Evolutionary conservation across 2,888 invertebrate genomes (phyloP).

Genomic region (Ichneumon xanthorius): DNA sequence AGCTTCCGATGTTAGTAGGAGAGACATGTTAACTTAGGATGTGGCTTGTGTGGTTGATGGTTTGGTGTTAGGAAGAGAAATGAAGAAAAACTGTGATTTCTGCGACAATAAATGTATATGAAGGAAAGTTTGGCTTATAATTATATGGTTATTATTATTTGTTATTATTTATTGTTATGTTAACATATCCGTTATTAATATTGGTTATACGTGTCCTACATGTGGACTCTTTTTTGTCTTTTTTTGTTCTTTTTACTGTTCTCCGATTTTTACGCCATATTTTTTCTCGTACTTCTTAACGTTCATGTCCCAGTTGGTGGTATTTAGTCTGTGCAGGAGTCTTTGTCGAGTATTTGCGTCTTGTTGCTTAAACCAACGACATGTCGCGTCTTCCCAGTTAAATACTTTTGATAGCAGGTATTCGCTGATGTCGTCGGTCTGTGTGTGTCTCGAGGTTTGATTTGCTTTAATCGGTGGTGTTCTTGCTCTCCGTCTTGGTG

Average conservation of each 20-base stretch:
- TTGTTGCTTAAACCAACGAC: neutral
- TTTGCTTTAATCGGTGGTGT: neutral
- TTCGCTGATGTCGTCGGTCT: neutral
- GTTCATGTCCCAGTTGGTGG: neutral
- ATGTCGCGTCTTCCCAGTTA: neutral
- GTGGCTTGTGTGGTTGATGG: neutral
- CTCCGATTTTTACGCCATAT: neutral
- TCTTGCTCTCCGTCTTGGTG: neutral
- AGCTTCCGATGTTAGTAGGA: neutral
- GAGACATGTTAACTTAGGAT: neutral
- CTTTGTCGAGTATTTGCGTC: neutral
- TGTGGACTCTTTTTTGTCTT: no score
- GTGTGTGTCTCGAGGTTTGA: neutral
- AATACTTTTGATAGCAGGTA: neutral
- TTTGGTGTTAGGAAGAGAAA: neutral
- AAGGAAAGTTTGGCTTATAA: no score
- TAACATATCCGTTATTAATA: no score
- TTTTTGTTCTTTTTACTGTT: no score
- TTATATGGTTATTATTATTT: no score
- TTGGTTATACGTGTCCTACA: no score
- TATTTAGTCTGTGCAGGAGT: no score
- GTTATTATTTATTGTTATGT: no score
- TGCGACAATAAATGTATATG: no score
- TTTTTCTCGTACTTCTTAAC: neutral
- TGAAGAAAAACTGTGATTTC: no score